Evolutionary conservation across 2,113 vertebrate species (phyloP).

Genomic region (Sciurus niger): DNA sequence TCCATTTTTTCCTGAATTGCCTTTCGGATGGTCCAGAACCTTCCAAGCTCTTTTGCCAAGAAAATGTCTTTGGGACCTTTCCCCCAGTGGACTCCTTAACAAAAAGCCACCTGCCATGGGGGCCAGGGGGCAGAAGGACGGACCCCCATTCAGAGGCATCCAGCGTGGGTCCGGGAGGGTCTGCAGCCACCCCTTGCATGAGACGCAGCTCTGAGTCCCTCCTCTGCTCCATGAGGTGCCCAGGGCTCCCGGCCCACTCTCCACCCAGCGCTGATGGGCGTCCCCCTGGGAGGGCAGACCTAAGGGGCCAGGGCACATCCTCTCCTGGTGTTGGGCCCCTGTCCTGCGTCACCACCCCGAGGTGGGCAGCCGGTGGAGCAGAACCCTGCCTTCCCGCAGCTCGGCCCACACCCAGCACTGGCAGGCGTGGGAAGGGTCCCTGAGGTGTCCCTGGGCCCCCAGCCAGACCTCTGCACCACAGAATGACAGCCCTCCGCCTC

Average conservation of each 20-base stretch:
- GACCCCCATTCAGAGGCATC: background rate
- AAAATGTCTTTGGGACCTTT: background rate
- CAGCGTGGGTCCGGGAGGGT: background rate
- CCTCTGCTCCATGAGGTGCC: background rate
- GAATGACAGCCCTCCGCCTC: background rate
- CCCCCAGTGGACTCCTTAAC: background rate
- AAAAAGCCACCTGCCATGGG: background rate
- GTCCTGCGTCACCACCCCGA: conserved; percentile 59
- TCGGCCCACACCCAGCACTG: background rate
- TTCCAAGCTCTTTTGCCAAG: background rate
- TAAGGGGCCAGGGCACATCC: conserved; percentile 53
- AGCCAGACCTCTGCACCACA: background rate
- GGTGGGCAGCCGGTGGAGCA: background rate
- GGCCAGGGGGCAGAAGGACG: background rate
- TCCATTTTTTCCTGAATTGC: background rate
- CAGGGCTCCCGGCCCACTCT: background rate
- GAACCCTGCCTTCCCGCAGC: conserved; percentile 28
- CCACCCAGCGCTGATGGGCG: background rate
- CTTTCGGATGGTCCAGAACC: background rate
- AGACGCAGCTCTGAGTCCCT: background rate
- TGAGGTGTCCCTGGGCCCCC: background rate
- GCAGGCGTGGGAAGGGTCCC: background rate
- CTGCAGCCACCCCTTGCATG: rapidly evolving
- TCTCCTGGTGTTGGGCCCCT: conserved; percentile 65
- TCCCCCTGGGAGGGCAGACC: background rate